A percentile compares a stretch with the other conserved stretches of the same genome.
phyloP scores from a whole-genome alignment of 2,888 invertebrate genomes.

The Pristionchus arcanus region DNA sequence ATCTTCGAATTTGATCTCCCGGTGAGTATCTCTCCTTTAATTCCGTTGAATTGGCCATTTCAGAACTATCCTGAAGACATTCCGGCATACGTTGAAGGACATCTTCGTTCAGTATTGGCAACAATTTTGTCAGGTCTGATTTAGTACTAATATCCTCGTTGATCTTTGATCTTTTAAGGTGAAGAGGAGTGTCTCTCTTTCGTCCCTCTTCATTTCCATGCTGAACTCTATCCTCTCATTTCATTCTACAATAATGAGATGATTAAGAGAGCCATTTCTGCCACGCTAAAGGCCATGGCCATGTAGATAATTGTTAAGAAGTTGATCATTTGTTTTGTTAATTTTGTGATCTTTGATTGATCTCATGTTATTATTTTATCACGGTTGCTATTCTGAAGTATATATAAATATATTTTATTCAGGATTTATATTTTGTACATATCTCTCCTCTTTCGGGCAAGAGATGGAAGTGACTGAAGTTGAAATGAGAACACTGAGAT shows the following conservation, averaged over 20 bases:
- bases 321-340: background rate
- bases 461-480: background rate
- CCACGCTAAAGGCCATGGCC: background rate
- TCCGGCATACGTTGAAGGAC: background rate
- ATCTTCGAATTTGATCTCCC: constrained; percentile 31
- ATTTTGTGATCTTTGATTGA: background rate
- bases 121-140: background rate
- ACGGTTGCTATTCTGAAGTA: background rate
- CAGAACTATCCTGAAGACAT: constrained; percentile 45
- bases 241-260: constrained; percentile 3
- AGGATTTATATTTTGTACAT: background rate
- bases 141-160: background rate
- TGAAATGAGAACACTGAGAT: constrained; percentile 32
- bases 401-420: background rate
- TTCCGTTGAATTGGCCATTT: background rate
- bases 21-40: background rate
- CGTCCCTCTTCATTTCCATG: background rate
- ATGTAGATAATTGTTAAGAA: background rate
- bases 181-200: constrained; percentile 12
- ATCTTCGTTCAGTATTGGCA: background rate
- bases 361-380: background rate
- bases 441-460: background rate
- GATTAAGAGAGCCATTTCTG: background rate
- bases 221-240: constrained; percentile 29
- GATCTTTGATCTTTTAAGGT: background rate